Conservation (phyloP, 2,797 vertebrate species). For the Crypturellus tataupa region DNA sequence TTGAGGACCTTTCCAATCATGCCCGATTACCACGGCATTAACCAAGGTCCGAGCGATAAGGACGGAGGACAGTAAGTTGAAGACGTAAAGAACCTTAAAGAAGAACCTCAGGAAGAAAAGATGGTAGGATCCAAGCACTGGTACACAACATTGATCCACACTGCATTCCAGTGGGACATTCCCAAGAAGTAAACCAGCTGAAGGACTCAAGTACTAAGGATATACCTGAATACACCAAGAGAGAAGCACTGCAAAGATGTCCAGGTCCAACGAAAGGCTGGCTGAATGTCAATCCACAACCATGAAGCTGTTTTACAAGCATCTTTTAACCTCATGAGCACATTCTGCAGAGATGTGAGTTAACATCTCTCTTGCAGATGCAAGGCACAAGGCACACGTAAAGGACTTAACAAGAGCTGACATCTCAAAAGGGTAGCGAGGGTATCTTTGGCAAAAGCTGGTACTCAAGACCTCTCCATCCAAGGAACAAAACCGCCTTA, state of each 20-base stretch:
- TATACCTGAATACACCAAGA: not conserved
- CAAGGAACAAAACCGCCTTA: conserved; percentile 4
- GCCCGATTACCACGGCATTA: accelerated
- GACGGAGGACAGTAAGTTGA: not conserved
- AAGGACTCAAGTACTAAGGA: not conserved
- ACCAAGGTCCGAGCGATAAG: not conserved
- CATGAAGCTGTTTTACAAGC: not conserved
- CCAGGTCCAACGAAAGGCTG: not conserved
- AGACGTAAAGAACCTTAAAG: not conserved
- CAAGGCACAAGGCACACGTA: not conserved
- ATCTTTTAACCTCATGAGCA: accelerated
- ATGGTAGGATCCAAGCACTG: not conserved
- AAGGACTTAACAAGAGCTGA: conserved; percentile 4
- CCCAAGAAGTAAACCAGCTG: not conserved
- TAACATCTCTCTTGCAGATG: not conserved
- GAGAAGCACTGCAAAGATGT: not conserved
- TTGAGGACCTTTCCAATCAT: not conserved
- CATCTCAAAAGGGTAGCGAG: conserved; percentile 7
- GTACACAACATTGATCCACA: not conserved
- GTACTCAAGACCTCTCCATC: not conserved
- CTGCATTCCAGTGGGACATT: not conserved
- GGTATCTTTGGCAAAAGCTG: conserved; percentile 33
- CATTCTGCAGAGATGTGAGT: not conserved
- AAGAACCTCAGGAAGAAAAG: too few species aligned
- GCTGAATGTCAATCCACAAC: not conserved